phyloP scores from a whole-genome alignment of 2,888 invertebrate genomes.

The Nemurella pictetii region DNA sequence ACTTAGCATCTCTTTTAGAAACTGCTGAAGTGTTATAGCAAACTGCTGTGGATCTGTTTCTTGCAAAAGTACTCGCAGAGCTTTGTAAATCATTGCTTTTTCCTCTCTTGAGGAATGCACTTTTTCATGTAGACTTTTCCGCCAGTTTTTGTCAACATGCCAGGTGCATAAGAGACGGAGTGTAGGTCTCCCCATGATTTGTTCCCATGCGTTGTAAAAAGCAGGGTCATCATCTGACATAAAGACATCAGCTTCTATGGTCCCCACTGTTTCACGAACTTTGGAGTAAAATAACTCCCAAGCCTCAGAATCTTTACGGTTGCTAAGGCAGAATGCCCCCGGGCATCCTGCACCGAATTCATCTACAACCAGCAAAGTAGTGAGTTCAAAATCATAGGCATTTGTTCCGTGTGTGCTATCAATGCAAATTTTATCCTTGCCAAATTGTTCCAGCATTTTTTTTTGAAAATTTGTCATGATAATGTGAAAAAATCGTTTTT shows the following conservation, averaged over 20 bases:
- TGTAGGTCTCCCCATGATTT: not conserved
- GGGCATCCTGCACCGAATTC: not conserved
- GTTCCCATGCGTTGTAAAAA: not conserved
- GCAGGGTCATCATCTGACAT: not conserved
- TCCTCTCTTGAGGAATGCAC: not conserved
- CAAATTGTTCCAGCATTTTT: not conserved
- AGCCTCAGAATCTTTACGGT: not conserved
- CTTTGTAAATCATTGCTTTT: not conserved
- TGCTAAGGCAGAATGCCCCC: not conserved
- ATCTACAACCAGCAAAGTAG: not conserved
- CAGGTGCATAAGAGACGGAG: not conserved
- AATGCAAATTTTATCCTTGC: not conserved
- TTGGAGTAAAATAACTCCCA: not conserved
- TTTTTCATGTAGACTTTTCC: not conserved
- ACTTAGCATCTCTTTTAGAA: not conserved
- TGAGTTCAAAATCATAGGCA: not conserved
- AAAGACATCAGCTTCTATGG: not conserved
- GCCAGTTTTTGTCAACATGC: constrained; percentile 7
- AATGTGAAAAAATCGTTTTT: constrained; percentile 5
- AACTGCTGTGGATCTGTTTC: not conserved
- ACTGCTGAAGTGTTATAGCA: not conserved
- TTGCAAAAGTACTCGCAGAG: not conserved
- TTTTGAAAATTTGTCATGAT: not conserved
- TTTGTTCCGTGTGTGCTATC: not conserved
- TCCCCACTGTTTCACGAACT: not conserved